Conservation (phyloP, 2,888 invertebrate genomes). For the Chironomus tentans region DNA sequence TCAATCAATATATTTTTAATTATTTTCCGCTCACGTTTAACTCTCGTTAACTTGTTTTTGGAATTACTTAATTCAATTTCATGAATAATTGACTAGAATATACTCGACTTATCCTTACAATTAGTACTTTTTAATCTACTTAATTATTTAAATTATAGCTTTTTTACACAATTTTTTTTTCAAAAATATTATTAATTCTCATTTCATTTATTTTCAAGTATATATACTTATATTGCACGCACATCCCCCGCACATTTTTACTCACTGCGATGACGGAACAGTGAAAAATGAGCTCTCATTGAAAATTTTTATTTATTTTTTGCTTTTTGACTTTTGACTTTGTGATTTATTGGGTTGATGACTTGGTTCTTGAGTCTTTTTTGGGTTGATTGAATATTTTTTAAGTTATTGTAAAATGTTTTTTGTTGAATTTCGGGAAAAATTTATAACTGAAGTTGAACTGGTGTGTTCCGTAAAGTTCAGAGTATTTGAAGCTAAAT, state of each 20-base stretch:
- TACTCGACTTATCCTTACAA: slow-evolving; percentile 8
- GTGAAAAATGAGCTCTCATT: not conserved
- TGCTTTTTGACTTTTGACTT: not conserved
- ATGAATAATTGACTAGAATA: slow-evolving; percentile 1
- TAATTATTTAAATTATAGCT: not conserved
- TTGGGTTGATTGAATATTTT: no score
- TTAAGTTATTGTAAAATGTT: no score
- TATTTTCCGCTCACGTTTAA: no score
- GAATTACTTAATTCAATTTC: not conserved
- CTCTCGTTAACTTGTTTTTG: not conserved
- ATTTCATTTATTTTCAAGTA: not conserved
- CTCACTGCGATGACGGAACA: not conserved
- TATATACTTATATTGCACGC: slow-evolving; percentile 12
- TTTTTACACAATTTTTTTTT: not conserved
- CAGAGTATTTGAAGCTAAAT: no score
- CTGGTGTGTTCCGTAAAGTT: no score
- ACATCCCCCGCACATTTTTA: slow-evolving; percentile 10
- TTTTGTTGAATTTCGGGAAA: no score
- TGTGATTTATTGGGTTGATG: not conserved
- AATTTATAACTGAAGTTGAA: no score
- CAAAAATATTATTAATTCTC: not conserved
- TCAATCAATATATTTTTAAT: no score
- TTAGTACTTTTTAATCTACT: not conserved
- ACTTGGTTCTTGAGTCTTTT: no score
- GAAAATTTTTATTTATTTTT: not conserved